These are phyloP conservation scores for Cephus nigrinus DNA, from an alignment of 2,888 invertebrate genomes.

Conservation along the genomic window DNA sequence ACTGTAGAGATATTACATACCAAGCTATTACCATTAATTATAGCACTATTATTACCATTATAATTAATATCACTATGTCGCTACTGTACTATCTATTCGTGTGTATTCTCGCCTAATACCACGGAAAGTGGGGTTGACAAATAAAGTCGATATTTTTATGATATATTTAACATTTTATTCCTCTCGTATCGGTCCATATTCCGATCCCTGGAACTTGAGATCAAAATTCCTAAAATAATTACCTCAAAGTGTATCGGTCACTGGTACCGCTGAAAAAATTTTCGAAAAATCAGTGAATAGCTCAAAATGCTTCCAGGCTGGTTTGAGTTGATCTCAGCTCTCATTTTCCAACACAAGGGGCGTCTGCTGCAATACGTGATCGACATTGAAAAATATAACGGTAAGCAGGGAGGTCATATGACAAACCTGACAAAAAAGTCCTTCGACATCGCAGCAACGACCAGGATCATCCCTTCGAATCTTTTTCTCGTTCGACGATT, in stretches of 20 bases:
- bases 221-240: too few relatives aligned
- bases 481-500: background rate
- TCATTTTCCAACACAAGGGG: background rate
- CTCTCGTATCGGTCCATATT: too few relatives aligned
- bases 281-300: constrained; percentile 25
- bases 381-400: constrained; percentile 32
- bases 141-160: constrained; percentile 47
- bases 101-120: background rate
- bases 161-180: constrained; percentile 13
- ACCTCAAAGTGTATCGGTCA: too few relatives aligned
- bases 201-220: too few relatives aligned
- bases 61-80: constrained; percentile 35
- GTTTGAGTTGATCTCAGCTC: too few relatives aligned
- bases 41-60: constrained; percentile 31
- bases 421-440: constrained; percentile 25
- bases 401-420: constrained; percentile 1
- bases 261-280: background rate
- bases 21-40: constrained; percentile 19
- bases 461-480: constrained; percentile 9
- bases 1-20: background rate
- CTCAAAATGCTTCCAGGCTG: constrained; percentile 14
- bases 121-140: constrained; percentile 20
- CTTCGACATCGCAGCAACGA: constrained; percentile 21
- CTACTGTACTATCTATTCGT: background rate
- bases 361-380: constrained; percentile 34